phyloP scores from a whole-genome alignment of 1,140 invertebrate species.

The Diabrotica virgifera region DNA sequence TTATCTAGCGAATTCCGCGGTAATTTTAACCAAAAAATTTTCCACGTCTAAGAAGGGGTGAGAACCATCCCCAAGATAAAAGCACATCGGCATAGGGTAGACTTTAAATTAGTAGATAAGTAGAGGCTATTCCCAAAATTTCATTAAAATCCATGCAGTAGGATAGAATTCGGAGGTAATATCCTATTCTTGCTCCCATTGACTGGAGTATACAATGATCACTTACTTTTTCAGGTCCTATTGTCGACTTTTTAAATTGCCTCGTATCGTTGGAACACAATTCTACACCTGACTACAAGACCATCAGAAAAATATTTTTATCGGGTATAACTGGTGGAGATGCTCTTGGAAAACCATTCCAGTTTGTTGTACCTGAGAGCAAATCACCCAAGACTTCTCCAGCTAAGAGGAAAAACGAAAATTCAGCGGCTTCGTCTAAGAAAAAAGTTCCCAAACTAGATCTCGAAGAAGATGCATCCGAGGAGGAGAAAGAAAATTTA shows the following conservation, averaged over 20 bases:
- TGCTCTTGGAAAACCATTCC: constrained; percentile 22
- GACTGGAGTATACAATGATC: too few relatives aligned
- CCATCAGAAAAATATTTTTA: constrained; percentile 62
- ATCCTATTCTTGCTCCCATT: too few relatives aligned
- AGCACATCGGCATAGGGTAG: too few relatives aligned
- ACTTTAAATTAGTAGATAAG: too few relatives aligned
- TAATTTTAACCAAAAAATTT: too few relatives aligned
- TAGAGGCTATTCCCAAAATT: too few relatives aligned
- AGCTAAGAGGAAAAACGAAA: constrained; percentile 7
- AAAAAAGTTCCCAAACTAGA: constrained; percentile 9
- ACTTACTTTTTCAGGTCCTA: constrained; percentile 51
- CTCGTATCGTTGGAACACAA: constrained; percentile 68
- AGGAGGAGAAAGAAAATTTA: constrained; percentile 13
- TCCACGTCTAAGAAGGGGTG: too few relatives aligned
- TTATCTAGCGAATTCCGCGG: too few relatives aligned
- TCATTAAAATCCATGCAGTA: too few relatives aligned
- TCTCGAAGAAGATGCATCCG: background rate
- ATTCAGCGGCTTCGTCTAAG: background rate
- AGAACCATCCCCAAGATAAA: too few relatives aligned
- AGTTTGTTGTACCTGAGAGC: constrained; percentile 28
- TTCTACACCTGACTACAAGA: constrained; percentile 69
- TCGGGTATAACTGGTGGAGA: constrained; percentile 53
- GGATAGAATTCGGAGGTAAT: too few relatives aligned
- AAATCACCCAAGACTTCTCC: constrained; percentile 6
- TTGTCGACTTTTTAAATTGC: constrained; percentile 69